phyloP scores from a whole-genome alignment of 2,113 vertebrate genomes.

The Mirounga angustirostris region DNA sequence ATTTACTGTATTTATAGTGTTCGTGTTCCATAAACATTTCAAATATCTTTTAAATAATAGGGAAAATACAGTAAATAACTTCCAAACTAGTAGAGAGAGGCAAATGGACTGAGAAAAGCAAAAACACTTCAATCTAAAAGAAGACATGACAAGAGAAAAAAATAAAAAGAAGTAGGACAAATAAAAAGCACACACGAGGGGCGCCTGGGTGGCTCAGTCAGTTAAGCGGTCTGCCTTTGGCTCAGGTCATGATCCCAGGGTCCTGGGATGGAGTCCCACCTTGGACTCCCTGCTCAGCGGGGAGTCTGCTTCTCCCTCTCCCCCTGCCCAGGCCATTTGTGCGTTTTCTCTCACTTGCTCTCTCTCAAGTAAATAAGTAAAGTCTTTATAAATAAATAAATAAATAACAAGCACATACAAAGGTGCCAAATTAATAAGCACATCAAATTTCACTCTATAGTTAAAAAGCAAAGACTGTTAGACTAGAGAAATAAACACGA shows the following conservation, averaged over 20 bases:
- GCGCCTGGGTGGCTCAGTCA: neutral
- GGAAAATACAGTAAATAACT: neutral
- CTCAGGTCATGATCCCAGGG: neutral
- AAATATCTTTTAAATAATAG: constrained; percentile 28
- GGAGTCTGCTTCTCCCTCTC: neutral
- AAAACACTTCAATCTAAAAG: neutral
- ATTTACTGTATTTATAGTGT: neutral
- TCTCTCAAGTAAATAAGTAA: too few species aligned
- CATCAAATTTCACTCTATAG: neutral
- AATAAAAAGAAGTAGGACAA: neutral
- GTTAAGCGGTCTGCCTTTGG: neutral
- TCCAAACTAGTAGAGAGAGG: neutral
- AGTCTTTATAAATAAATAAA: neutral
- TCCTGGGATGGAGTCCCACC: neutral
- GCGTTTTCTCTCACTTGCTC: too few species aligned
- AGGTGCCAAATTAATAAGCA: neutral
- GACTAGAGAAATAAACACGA: neutral
- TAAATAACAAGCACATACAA: constrained; percentile 42
- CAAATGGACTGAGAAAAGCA: constrained; percentile 4
- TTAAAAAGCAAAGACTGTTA: constrained; percentile 34
- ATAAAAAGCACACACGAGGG: constrained; percentile 22
- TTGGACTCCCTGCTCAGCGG: neutral
- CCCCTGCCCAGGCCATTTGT: too few species aligned
- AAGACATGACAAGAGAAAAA: neutral
- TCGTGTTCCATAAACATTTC: neutral